Conservation (phyloP, 2,113 vertebrate genomes). For the Nothocercus nigrocapillus region DNA sequence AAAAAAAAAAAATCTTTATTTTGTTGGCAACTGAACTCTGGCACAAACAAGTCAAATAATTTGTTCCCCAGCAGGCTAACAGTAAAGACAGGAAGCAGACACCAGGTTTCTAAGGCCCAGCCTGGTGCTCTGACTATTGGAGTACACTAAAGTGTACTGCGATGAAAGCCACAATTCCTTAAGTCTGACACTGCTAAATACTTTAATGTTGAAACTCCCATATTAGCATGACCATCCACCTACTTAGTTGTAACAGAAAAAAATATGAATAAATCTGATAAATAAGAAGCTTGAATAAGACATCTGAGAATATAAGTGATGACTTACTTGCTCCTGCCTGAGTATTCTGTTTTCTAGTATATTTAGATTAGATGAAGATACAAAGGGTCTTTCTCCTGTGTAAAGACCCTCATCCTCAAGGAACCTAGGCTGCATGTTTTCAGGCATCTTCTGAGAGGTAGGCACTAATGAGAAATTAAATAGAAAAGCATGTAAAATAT, state of each 20-base stretch:
- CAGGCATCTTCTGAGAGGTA: slow-evolving; percentile 85
- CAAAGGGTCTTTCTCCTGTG: slow-evolving; percentile 84
- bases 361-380: slow-evolving; percentile 85
- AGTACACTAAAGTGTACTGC: not conserved
- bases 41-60: not conserved
- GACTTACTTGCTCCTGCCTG: slow-evolving; percentile 83
- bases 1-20: too few species aligned
- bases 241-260: not conserved
- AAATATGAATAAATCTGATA: not conserved
- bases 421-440: slow-evolving; percentile 89
- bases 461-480: slow-evolving; percentile 79
- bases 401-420: slow-evolving; percentile 97
- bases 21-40: not conserved
- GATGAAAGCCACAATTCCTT: not conserved
- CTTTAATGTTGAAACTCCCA: not conserved
- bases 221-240: not conserved
- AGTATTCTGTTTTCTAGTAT: slow-evolving; percentile 93
- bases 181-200: not conserved
- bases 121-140: not conserved
- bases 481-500: not conserved
- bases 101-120: not conserved
- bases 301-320: not conserved
- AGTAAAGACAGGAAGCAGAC: not conserved
- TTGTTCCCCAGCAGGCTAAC: not conserved
- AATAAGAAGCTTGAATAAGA: not conserved